Evolutionary conservation across 2,797 vertebrate species (phyloP), one percentile per base, ranked within the genome.

Genomic region (Acanthis flammea): DNA sequence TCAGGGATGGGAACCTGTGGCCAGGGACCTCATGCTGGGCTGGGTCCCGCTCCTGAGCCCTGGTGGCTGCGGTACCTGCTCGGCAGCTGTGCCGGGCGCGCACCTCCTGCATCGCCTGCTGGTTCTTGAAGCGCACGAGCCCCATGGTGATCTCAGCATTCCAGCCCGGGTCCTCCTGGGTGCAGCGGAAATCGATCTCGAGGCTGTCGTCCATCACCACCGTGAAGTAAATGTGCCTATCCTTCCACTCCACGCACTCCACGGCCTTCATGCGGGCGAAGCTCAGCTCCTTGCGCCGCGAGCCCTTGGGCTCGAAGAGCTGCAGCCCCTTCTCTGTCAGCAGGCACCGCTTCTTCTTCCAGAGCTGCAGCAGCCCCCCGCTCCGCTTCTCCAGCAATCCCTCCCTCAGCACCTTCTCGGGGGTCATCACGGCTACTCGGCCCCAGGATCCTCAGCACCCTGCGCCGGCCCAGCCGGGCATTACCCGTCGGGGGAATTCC

Each of bases 211-310:
- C 98, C 97, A 99, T 99, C 91, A 99, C 99, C 90, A 99, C 97
- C 5, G 99, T 99, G 98, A 99, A 99, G 96, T 99, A 99, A 93
- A 99, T 98, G 93, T 98, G 98, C 81, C 98, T 97, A 28, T 98
- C 98, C 67, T 99, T 99, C 97, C 99, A 98, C 97, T 99, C 99
- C 97, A 99, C 99, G 45, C 99, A 99, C 96, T 99, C 99, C 97
- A 99, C 98, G 2, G 98, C 99, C 94, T 97, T 98, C 98, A 99
- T 98, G 97, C 95, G 98, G 50, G 98, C 98, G 28, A 99, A 99
- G 97, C 97, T 98, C 66, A 99, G 98, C 98, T 99, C 98, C 95
- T 99, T 99, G 96, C 98, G 97, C 92, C 97, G 97, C 19, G 98
- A 90, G 72, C 97, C 98, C 79, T 97, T 96, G 73, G 97, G 97